Evolutionary conservation across 2,797 vertebrate species (phyloP).

Genomic region (Acropternis orthonyx): DNA sequence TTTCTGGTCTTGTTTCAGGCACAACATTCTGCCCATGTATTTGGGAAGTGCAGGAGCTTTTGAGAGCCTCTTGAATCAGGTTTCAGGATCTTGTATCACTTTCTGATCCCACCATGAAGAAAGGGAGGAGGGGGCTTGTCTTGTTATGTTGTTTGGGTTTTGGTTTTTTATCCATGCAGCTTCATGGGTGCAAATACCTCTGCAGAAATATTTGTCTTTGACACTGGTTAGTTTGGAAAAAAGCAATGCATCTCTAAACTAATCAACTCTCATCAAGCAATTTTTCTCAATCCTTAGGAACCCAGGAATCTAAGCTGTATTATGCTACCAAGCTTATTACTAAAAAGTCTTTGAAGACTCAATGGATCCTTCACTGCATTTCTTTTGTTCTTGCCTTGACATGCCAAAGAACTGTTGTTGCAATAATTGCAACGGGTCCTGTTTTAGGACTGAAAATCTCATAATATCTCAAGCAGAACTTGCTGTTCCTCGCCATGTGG

Average conservation of each 20-base stretch:
- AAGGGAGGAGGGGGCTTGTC: accelerated
- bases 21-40: background rate
- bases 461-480: background rate
- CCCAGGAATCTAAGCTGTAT: background rate
- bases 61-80: background rate
- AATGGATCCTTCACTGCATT: background rate
- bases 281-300: background rate
- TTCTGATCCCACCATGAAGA: background rate
- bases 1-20: background rate
- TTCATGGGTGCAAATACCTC: background rate
- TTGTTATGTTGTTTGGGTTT: accelerated
- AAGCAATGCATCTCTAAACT: background rate
- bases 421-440: background rate
- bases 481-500: background rate
- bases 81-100: background rate
- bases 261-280: background rate
- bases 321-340: background rate
- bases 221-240: background rate
- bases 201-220: background rate
- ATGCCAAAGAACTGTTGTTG: background rate
- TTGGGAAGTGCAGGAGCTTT: background rate
- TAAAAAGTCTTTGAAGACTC: background rate
- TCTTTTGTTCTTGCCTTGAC: background rate
- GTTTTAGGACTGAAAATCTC: background rate
- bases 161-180: background rate